A percentile compares a stretch with the other conserved stretches of the same genome.
These are phyloP conservation scores for Pogonognathellus flavescens DNA, from an alignment of 1,140 invertebrate genomes.

Conservation along the genomic window DNA sequence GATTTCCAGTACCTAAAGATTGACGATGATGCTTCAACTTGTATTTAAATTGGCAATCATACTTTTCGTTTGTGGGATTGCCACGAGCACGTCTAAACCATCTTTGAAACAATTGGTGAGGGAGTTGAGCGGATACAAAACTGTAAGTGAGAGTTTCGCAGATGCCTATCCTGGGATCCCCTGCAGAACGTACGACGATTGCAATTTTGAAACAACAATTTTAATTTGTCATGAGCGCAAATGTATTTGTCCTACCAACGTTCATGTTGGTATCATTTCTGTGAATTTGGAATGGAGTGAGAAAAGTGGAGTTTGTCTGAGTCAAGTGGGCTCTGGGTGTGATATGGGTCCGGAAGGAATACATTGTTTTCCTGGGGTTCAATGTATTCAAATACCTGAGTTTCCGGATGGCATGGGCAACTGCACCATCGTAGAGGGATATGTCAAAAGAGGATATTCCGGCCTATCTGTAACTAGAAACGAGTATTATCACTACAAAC, in stretches of 20 bases:
- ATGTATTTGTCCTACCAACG: constrained; percentile 41
- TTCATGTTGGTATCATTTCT: constrained; percentile 15
- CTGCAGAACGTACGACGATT: constrained; percentile 37
- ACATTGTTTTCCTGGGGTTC: constrained; percentile 28
- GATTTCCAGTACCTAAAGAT: no score
- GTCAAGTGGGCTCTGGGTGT: constrained; percentile 47
- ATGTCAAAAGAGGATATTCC: neutral
- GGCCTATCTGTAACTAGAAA: neutral
- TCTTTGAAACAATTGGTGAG: neutral
- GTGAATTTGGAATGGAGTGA: constrained; percentile 53
- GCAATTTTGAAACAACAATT: constrained; percentile 38
- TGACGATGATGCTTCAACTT: neutral
- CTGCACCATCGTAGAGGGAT: constrained; percentile 13
- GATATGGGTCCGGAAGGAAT: constrained; percentile 36
- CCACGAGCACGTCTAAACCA: neutral
- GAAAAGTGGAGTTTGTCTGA: constrained; percentile 11
- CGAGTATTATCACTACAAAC: no score
- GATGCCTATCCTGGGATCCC: constrained; percentile 24
- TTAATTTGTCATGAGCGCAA: constrained; percentile 38
- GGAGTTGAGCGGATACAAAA: neutral
- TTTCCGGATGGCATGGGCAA: constrained; percentile 50
- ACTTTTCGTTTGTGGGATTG: neutral
- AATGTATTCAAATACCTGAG: neutral
- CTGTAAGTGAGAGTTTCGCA: neutral
- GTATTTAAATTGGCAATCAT: neutral